Base-by-base conservation (phyloP, 2,888 invertebrate genomes). In the Mycogona germanica region DNA sequence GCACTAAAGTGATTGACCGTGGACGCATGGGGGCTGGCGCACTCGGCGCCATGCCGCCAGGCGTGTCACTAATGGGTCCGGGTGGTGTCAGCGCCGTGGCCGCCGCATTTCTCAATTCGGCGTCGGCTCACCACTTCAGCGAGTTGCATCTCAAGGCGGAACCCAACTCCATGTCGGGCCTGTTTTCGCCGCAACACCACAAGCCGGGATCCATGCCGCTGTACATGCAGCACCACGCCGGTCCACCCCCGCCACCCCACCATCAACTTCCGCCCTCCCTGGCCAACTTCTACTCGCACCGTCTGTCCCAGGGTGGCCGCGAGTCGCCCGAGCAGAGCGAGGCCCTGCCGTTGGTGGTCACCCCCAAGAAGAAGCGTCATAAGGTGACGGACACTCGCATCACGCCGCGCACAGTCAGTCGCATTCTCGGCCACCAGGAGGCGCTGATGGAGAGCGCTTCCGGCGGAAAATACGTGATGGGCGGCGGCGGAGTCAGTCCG, bases 311-410 rank as follows among this genome's bases (percentile, higher is more conserved):
- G 3, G 55, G 52, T 19, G 56, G 57, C 9, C 45, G 58, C 23
- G 59, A 59, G 38, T 57, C 67, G 38, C 82, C 86, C 40, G 91
- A 91, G 69, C 89, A 91, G 70, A 88, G 88, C 70, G 93, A 93
- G 70, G 92, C 95, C 3, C 79, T 96, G 55, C 91, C 92, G 68
- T 77, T 95, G 64, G 93, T 96, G 56, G 91, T 95, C 62, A 87
- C 88, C 45, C 88, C 89, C 2, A 93, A 93, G 73, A 95, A 93
- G 77, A 95, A 93, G 74, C 78, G 96, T 53, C 93, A 95, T 68
- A 96, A 96, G 84, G 49, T 49, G 65, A 95, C 95, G 35, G 92
- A 92, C 67, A 89, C 91, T 52, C 77, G 92, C 63, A 87, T 92
- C 62, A 89, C 91, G 30, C 89, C 91, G 23, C 78, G 91, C 61